Base-by-base conservation (phyloP, 2,888 invertebrate species). In the Gordius sp. region DNA sequence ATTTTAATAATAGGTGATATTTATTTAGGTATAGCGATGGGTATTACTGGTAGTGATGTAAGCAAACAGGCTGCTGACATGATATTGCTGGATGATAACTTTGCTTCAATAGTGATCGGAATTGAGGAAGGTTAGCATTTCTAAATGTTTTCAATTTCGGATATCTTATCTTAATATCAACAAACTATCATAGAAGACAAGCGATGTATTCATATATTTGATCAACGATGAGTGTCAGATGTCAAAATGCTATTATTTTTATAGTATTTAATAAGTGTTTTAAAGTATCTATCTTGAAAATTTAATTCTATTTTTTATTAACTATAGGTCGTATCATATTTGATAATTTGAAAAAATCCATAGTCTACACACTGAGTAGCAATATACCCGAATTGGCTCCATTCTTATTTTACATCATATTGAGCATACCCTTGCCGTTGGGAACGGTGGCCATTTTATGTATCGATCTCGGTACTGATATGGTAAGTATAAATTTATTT, bases 261-360 rank as follows among this genome's bases (percentile, higher is more conserved):
- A n/a, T n/a, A n/a, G n/a, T n/a, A n/a, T n/a, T n/a, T n/a, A n/a
- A n/a, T n/a, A n/a, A n/a, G n/a, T n/a, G n/a, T n/a, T n/a, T n/a
- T n/a, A n/a, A n/a, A n/a, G n/a, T n/a, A n/a, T n/a, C n/a, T n/a
- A n/a, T n/a, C n/a, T n/a, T n/a, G n/a, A n/a, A n/a, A n/a, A n/a
- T n/a, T n/a, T n/a, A n/a, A n/a, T n/a, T n/a, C n/a, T n/a, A n/a
- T n/a, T n/a, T n/a, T n/a, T 33, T 33, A 33, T 33, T n/a, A 13
- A 13, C 8, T 33, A 33, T 59, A 67, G 70, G 73, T 58, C 69
- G 73, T 61, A 64, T 74, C 52, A 74, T 74, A 62, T 74, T 73
- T 65, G 74, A 74, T 66, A 74, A 74, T 65, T 65, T 74, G 63
- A 73, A 73, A 65, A 73, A 73, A 64, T 74, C 73, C 26, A 73